These are phyloP conservation scores for Ennomos erosarius DNA, from an alignment of 2,888 invertebrate species.

Conservation along the genomic window DNA sequence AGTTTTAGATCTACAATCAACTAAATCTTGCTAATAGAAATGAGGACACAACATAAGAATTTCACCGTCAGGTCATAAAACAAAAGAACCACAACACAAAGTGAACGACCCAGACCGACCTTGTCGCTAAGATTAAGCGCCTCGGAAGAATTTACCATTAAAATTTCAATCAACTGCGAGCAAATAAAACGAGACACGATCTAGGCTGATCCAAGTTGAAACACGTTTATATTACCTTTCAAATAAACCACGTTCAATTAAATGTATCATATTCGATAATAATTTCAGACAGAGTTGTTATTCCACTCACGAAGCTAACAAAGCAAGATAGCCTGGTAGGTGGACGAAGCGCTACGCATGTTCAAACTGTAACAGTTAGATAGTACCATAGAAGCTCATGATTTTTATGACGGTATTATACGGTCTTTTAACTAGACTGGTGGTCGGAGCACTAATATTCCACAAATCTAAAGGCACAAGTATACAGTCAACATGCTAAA, in stretches of 20 bases:
- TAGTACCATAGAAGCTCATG: conserved; percentile 60
- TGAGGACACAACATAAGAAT: no score
- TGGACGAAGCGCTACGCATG: conserved; percentile 63
- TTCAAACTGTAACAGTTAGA: conserved; percentile 68
- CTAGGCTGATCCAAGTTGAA: conserved; percentile 34
- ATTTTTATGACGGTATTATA: conserved; percentile 61
- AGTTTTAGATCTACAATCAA: no score
- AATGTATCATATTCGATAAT: conserved; percentile 77
- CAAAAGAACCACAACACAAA: conserved; percentile 30
- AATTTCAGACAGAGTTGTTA: conserved; percentile 71
- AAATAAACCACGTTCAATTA: conserved; percentile 60
- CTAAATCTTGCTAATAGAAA: no score
- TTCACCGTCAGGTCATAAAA: neutral
- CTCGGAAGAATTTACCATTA: conserved; percentile 28
- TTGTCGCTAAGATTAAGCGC: conserved; percentile 18
- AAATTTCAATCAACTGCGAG: conserved; percentile 25
- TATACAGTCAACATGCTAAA: conserved; percentile 51
- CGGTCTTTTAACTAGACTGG: conserved; percentile 48
- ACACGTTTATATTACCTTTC: conserved; percentile 46
- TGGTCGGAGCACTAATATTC: conserved; percentile 45
- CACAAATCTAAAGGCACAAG: conserved; percentile 70
- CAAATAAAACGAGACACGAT: conserved; percentile 33
- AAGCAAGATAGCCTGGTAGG: conserved; percentile 73
- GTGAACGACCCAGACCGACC: conserved; percentile 24
- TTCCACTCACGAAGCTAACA: conserved; percentile 79